Percentiles rank a stretch among this genome's conserved stretches.
Evolutionary conservation across 2,113 vertebrate species (phyloP).

Genomic region (Poeciliopsis occidentalis): DNA sequence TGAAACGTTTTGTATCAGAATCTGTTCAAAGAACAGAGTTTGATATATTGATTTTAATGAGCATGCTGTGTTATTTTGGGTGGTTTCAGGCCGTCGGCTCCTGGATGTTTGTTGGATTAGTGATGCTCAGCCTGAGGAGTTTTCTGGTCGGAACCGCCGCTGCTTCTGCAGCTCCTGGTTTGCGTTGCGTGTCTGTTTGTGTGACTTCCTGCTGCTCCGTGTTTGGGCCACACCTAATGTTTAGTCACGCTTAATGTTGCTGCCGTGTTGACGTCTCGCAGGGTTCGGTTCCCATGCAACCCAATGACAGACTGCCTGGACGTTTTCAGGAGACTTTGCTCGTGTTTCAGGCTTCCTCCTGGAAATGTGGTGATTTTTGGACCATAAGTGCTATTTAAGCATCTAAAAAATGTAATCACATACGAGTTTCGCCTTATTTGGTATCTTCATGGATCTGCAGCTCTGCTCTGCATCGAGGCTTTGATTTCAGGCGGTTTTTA

Average conservation of each 20-base stretch:
- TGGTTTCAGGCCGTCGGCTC: too few species aligned
- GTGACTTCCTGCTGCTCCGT: slow-evolving; percentile 12
- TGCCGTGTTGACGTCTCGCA: slow-evolving; percentile 39
- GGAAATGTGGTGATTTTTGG: slow-evolving; percentile 2
- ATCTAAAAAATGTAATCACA: neutral
- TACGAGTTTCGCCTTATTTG: slow-evolving; percentile 14
- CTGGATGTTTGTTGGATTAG: too few species aligned
- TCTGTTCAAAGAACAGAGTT: too few species aligned
- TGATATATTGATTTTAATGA: too few species aligned
- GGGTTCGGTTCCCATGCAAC: slow-evolving; percentile 36
- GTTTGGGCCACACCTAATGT: slow-evolving; percentile 61
- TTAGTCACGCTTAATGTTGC: slow-evolving; percentile 48
- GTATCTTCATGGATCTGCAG: neutral
- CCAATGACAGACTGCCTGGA: neutral
- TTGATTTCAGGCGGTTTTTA: neutral
- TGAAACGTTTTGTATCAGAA: too few species aligned
- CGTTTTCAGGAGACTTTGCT: slow-evolving; percentile 7
- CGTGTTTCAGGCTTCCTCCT: neutral
- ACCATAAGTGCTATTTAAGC: neutral
- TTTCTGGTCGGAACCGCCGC: too few species aligned
- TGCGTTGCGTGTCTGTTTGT: slow-evolving; percentile 13
- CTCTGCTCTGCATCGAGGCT: neutral
- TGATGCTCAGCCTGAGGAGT: too few species aligned
- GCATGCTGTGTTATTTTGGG: too few species aligned
- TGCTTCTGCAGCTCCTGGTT: neutral